A percentile compares a stretch with the other conserved stretches of the same genome.
phyloP scores from a whole-genome alignment of 2,888 invertebrate genomes.

The Pherbina coryleti region DNA sequence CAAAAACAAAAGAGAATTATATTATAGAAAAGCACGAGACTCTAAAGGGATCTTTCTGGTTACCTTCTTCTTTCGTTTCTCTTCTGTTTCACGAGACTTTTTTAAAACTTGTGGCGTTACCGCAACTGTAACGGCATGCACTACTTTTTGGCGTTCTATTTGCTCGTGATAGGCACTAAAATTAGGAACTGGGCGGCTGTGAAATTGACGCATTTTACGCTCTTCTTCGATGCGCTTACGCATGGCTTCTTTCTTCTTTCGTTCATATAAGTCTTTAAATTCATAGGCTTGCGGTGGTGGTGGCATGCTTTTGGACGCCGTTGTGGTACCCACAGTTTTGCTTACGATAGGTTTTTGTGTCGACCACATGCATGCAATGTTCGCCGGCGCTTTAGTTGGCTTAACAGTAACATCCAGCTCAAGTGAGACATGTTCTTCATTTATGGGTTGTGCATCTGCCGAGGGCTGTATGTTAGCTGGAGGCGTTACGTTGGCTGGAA shows the following conservation, averaged over 20 bases:
- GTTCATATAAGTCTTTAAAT: conserved; percentile 61
- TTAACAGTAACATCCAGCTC: conserved; percentile 19
- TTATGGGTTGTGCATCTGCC: background rate
- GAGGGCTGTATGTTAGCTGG: background rate
- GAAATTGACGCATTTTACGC: conserved; percentile 63
- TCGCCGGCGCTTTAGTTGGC: conserved; percentile 30
- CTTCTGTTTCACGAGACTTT: conserved; percentile 53
- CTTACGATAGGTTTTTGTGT: conserved; percentile 35
- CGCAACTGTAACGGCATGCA: conserved; percentile 57
- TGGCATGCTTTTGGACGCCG: conserved; percentile 37
- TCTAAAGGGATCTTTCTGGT: background rate
- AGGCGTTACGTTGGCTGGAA: background rate
- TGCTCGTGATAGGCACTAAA: conserved; percentile 53
- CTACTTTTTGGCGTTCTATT: conserved; percentile 42
- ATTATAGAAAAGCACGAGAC: background rate
- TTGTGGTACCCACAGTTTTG: background rate
- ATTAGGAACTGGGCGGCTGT: conserved; percentile 64
- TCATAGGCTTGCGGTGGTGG: conserved; percentile 58
- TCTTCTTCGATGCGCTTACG: conserved; percentile 59
- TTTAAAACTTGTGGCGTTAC: conserved; percentile 62
- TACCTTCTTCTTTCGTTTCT: conserved; percentile 55
- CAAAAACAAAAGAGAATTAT: background rate
- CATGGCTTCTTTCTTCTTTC: conserved; percentile 54
- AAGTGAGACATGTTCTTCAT: background rate
- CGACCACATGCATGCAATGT: conserved; percentile 51